Evolutionary conservation across 2,888 invertebrate genomes (phyloP).

Genomic region (Agrilus cyanescens): DNA sequence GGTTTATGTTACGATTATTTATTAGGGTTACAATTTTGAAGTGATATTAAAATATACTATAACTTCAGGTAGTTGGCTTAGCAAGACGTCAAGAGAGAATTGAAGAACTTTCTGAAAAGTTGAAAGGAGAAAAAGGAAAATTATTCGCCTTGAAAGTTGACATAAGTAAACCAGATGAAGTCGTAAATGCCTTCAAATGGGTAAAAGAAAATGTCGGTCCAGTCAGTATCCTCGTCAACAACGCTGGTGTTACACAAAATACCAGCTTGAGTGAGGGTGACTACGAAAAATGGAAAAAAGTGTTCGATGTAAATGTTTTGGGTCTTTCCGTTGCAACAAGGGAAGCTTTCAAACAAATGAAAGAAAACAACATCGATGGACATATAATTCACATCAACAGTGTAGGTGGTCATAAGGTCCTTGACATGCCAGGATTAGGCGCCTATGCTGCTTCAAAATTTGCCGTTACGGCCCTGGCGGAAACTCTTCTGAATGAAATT

Average conservation of each 20-base stretch:
- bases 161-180: slow-evolving; percentile 17
- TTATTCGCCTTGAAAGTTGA: slow-evolving; percentile 15
- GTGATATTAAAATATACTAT: no score
- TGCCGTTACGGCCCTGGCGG: slow-evolving; percentile 17
- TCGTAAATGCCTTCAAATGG: slow-evolving; percentile 15
- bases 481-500: slow-evolving; percentile 16
- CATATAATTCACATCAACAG: slow-evolving; percentile 19
- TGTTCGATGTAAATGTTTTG: slow-evolving; percentile 14
- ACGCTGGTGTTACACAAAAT: slow-evolving; percentile 13
- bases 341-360: slow-evolving; percentile 17
- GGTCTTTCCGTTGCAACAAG: slow-evolving; percentile 12
- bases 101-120: slow-evolving; percentile 10
- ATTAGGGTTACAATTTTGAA: no score
- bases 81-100: slow-evolving; percentile 14
- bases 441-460: slow-evolving; percentile 16
- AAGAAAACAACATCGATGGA: slow-evolving; percentile 14
- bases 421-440: slow-evolving; percentile 10
- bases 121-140: slow-evolving; percentile 10
- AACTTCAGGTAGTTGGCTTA: slow-evolving; percentile 15
- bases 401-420: slow-evolving; percentile 12
- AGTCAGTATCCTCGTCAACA: slow-evolving; percentile 18
- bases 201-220: slow-evolving; percentile 16
- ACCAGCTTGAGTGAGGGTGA: slow-evolving; percentile 13
- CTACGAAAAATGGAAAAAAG: slow-evolving; percentile 12
- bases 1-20: no score